Percentiles rank a stretch among this genome's conserved stretches.
Conservation (phyloP, 2,113 vertebrate genomes). For the Machaerirhynchus nigripectus region DNA sequence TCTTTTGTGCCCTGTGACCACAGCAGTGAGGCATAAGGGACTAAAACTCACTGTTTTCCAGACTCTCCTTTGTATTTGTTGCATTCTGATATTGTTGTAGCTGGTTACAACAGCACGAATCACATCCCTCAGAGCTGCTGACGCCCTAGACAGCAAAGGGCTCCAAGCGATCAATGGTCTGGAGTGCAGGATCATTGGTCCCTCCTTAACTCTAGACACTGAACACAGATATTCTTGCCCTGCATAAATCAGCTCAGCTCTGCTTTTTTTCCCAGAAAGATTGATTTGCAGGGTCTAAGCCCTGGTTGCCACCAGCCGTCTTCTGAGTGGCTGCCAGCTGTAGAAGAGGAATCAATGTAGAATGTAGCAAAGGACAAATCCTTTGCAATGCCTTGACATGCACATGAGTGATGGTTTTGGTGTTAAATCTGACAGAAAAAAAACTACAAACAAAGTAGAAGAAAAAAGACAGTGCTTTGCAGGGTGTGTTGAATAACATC, state of each 20-base stretch:
- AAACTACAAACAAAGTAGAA: neutral
- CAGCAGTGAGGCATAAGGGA: neutral
- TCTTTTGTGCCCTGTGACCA: neutral
- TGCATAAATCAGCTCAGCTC: neutral
- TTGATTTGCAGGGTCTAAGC: neutral
- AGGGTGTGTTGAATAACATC: neutral
- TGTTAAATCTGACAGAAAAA: neutral
- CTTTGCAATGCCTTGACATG: neutral
- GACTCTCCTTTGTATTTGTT: neutral
- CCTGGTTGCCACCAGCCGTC: neutral
- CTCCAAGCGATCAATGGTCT: neutral
- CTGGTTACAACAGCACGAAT: fast-evolving
- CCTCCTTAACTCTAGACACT: neutral
- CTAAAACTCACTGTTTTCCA: neutral
- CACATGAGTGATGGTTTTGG: fast-evolving
- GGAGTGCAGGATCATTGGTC: neutral
- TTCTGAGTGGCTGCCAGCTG: neutral
- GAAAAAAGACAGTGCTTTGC: neutral
- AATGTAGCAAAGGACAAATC: neutral
- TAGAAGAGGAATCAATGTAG: neutral
- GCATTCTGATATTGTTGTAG: neutral
- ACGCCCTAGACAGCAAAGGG: neutral
- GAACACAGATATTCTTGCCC: neutral
- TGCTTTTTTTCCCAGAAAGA: neutral
- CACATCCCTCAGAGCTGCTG: neutral